Base-by-base conservation (phyloP, 2,113 vertebrate genomes). In the Steatornis caripensis region DNA sequence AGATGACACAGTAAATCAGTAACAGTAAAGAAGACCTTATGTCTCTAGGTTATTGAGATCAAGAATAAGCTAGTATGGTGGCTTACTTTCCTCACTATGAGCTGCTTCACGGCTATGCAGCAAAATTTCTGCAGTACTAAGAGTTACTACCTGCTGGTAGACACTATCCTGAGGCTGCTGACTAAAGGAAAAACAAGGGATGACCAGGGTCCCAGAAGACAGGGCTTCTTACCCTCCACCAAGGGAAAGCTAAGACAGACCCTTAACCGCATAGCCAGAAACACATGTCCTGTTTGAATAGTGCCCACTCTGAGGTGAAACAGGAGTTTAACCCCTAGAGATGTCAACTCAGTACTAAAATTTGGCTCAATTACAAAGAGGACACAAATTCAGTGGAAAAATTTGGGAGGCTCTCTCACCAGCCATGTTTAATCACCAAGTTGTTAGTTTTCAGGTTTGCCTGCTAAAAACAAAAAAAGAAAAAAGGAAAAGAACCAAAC, bases 181-280 rank as follows among this genome's bases (percentile, higher is more conserved):
- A 22, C 53, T 43, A 27, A 58, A 37, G 2, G 12, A 29, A 75
- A 61, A 61, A 43, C 29, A 74, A 57, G 4, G n/a, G 34, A 57
- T 57, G 27, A 61, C 15, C 5, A 16, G 26, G 58, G 34, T 13
- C 39, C 32, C 34, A 45, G 37, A 81, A 61, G 48, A 43, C 48
- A 8, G 19, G 15, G 16, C 17, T 69, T 41, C 57, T 21, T 11
- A 86, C 19, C 19, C 30, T 54, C 24, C 32, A 41, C 27, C 20
- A 60, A 36, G 4, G 39, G 15, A 72, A 66, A 39, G 20, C 32
- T n/a, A 36, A 71, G 36, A 58, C 6, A 34, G 3, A 51, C 2
- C 24, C 24, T 41, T 34, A 74, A 61, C 5, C 0, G 0, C 15
- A 30, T 0, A 3, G 46, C 39, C 49, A 72, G 49, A 78, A 9